A percentile compares a stretch with the other conserved stretches of the same genome.
Conservation (phyloP, 2,888 invertebrate species). For the Spodoptera littoralis region DNA sequence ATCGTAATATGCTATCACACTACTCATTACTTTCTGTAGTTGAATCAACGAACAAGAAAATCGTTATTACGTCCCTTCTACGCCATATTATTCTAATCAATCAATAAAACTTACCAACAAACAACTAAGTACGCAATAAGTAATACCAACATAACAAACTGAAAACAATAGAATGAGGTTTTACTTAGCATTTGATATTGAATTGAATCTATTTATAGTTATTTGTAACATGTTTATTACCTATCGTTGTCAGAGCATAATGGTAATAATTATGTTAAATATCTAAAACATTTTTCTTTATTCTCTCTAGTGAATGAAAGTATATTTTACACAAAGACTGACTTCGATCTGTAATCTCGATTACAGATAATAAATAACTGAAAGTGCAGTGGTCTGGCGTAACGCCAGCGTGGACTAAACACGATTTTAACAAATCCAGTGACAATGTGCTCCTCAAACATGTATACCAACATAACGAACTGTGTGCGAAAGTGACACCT, state of each 20-base stretch:
- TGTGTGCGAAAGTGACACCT: conserved; percentile 69
- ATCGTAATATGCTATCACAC: no score
- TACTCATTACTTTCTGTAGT: no score
- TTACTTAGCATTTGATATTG: no score
- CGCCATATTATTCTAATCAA: no score
- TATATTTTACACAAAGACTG: conserved; percentile 43
- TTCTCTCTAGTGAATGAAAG: not conserved
- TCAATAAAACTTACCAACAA: no score
- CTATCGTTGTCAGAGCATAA: not conserved
- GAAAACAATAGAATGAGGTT: not conserved
- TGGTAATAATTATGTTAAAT: not conserved
- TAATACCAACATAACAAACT: conserved; percentile 33
- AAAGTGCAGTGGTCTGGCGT: conserved; percentile 39
- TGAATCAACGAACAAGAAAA: no score
- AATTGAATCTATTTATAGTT: conserved; percentile 4
- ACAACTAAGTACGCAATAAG: not conserved
- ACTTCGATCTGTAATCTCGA: conserved; percentile 22
- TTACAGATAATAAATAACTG: conserved; percentile 45
- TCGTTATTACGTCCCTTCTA: no score
- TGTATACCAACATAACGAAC: conserved; percentile 25
- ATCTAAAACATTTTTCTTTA: not conserved
- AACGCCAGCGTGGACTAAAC: conserved; percentile 37
- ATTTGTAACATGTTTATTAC: not conserved
- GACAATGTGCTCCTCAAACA: conserved; percentile 41
- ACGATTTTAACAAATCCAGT: conserved; percentile 23